Evolutionary conservation across 2,888 invertebrate genomes (phyloP).

Genomic region (Rhagophthalmus giganteus): DNA sequence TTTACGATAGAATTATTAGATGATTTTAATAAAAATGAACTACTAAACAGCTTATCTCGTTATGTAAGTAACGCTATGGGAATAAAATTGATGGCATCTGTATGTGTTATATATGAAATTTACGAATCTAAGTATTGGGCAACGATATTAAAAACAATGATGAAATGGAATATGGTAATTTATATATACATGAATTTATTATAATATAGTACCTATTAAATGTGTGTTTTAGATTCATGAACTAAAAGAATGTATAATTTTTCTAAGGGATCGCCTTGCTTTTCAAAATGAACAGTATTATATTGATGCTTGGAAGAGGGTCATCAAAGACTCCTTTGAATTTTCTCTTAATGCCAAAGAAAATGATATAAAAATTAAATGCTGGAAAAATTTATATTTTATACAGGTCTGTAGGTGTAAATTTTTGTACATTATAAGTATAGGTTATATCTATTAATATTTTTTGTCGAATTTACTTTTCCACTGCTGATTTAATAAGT

Average conservation of each 20-base stretch:
- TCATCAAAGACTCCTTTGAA: slow-evolving; percentile 42
- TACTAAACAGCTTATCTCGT: slow-evolving; percentile 42
- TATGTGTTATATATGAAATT: slow-evolving; percentile 44
- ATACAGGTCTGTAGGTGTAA: too few species aligned
- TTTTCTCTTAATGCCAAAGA: slow-evolving; percentile 12
- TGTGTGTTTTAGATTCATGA: slow-evolving; percentile 35
- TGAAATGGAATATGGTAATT: slow-evolving; percentile 43
- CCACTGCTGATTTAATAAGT: too few species aligned
- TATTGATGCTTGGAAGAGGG: slow-evolving; percentile 46
- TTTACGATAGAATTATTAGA: slow-evolving; percentile 41
- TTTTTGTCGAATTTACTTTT: too few species aligned
- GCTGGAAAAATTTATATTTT: slow-evolving; percentile 39
- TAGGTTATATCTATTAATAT: too few species aligned
- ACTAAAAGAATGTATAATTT: slow-evolving; percentile 42
- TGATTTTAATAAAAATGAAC: slow-evolving; percentile 39
- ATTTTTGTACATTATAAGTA: too few species aligned
- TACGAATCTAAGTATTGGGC: slow-evolving; percentile 38
- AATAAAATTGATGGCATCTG: slow-evolving; percentile 43
- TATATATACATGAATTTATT: background rate
- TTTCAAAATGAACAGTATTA: slow-evolving; percentile 40
- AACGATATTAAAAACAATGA: slow-evolving; percentile 32
- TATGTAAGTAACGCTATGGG: slow-evolving; percentile 34
- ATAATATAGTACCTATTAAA: background rate
- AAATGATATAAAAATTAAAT: slow-evolving; percentile 30
- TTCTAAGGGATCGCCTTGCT: slow-evolving; percentile 37